Evolutionary conservation across 2,113 vertebrate species (phyloP), one percentile per base, ranked within the genome.

Genomic region (Platysteira castanea): DNA sequence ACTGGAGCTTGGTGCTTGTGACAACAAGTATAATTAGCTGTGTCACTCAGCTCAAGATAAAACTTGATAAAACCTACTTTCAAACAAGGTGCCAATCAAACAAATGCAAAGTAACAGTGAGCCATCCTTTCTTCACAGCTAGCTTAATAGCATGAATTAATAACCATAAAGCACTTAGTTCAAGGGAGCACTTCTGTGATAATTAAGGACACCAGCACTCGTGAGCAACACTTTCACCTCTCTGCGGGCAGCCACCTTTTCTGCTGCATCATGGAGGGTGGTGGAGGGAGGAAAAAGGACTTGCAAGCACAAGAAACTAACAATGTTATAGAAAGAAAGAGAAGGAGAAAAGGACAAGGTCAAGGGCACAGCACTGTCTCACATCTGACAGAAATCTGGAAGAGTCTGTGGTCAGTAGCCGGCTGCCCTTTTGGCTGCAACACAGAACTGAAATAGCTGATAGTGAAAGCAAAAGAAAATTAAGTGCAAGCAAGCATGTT

Each of bases 1-100:
- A 73, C 28, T 77, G 53, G 56, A 90, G n/a, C 73, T 64, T 23
- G 23, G 68, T 13, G 90, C 69, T 89, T 89, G 41, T 87, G 88
- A 86, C 88, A 97, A 84, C 53, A 84, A 85, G 64, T 93, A 78
- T 90, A 90, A 93, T 94, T 81, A 96, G 31, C 67, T 74, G 60
- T 88, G 76, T 77, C 88, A 84, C 90, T 90, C 68, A 90, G 41
- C 73, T 84, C 31, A 42, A 78, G 80, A 87, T 86, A 90, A 96
- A 93, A 90, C 60, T 70, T 68, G 71, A 81, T 81, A 93, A 94
- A 94, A 86, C 76, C 44, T 84, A 60, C 44, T 24, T 84, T 90
- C 73, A 81, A 71, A 89, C 42, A 90, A 75, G 64, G n/a, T 95
- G 76, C n/a, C 88, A 92, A 54, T 95, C 85, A 94, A 86, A 86